These are phyloP conservation scores for Bettongia penicillata DNA, from an alignment of 2,113 vertebrate genomes.

Conservation along the genomic window DNA sequence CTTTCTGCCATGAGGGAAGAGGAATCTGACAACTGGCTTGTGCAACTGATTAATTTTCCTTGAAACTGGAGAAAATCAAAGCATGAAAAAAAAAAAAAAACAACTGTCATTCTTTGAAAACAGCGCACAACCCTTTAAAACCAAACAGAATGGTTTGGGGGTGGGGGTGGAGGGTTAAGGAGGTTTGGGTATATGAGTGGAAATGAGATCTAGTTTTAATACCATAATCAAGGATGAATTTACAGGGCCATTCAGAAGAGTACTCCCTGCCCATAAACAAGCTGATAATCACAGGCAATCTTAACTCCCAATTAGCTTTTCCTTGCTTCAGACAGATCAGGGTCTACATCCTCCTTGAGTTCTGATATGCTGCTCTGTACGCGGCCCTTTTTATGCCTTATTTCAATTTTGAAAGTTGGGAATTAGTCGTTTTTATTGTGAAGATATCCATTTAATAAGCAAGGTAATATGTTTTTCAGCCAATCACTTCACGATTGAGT, in stretches of 20 bases:
- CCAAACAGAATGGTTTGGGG: conserved; percentile 70
- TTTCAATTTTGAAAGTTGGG: conserved; percentile 81
- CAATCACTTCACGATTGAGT: conserved; percentile 77
- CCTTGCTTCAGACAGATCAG: conserved; percentile 76
- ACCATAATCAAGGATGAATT: conserved; percentile 83
- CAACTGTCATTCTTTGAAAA: conserved; percentile 81
- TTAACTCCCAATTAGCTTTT: conserved; percentile 86
- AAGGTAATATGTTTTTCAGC: conserved; percentile 83
- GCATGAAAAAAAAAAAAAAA: conserved; percentile 56
- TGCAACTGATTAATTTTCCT: conserved; percentile 83
- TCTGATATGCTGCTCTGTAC: conserved; percentile 79
- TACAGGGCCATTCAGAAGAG: conserved; percentile 85
- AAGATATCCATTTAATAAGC: conserved; percentile 81
- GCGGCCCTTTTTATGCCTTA: conserved; percentile 79
- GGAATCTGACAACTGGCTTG: conserved; percentile 83
- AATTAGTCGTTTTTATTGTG: conserved; percentile 79
- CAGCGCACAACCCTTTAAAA: conserved; percentile 80
- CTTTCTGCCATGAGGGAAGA: conserved; percentile 87
- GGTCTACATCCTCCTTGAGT: conserved; percentile 79
- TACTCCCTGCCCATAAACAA: conserved; percentile 88
- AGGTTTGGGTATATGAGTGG: neutral
- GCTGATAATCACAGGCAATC: conserved; percentile 86
- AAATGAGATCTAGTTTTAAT: conserved; percentile 81
- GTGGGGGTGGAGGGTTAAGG: conserved; percentile 31
- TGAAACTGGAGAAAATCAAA: conserved; percentile 82